These are phyloP conservation scores for Tillus elongatus DNA, from an alignment of 2,888 invertebrate genomes.

Conservation along the genomic window DNA sequence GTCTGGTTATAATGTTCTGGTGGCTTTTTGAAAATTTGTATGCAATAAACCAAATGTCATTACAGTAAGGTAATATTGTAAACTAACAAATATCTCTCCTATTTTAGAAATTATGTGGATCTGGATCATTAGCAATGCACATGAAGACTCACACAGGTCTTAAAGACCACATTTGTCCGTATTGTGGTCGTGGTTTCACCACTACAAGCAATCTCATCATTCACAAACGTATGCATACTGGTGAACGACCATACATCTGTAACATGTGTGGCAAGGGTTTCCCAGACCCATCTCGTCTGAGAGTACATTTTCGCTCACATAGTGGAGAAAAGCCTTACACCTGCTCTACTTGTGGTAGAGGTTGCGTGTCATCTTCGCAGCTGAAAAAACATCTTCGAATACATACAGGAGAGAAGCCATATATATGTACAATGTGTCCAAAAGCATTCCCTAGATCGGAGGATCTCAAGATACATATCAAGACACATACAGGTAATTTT, in stretches of 20 bases:
- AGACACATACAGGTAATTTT: conserved; percentile 34
- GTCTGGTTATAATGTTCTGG: neutral
- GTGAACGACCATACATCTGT: conserved; percentile 40
- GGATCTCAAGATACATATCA: conserved; percentile 37
- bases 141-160: conserved; percentile 45
- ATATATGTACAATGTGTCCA: conserved; percentile 37
- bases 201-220: conserved; percentile 38
- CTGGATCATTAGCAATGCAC: conserved; percentile 41
- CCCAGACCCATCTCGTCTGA: conserved; percentile 44
- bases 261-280: conserved; percentile 44
- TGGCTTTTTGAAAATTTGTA: conserved; percentile 20
- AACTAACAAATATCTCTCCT: no score
- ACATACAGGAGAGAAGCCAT: conserved; percentile 44
- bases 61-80: no score
- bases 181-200: conserved; percentile 40
- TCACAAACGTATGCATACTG: conserved; percentile 39
- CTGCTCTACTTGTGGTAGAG: conserved; percentile 30
- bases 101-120: conserved; percentile 31
- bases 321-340: conserved; percentile 42
- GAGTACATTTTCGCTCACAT: conserved; percentile 44
- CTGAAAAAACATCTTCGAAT: conserved; percentile 43
- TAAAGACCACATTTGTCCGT: conserved; percentile 38
- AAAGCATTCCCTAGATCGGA: conserved; percentile 38
- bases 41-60: no score
- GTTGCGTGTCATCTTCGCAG: conserved; percentile 40